These are phyloP conservation scores for Sanderia malayensis DNA, from an alignment of 30 jellyfish, hydroid and myxozoan species.

Conservation along the genomic window DNA sequence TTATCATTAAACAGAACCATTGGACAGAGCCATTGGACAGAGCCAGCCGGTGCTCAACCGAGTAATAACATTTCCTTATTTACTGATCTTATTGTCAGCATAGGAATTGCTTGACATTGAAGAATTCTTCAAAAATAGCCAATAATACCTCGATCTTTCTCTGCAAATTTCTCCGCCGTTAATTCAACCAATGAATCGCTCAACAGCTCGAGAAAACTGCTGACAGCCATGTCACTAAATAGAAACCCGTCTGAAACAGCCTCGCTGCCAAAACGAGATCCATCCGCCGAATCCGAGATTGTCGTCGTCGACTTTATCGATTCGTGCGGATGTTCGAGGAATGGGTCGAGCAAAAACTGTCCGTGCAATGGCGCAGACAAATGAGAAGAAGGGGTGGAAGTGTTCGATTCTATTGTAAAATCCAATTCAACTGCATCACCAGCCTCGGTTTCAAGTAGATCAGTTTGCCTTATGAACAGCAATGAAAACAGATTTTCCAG, in stretches of 20 bases:
- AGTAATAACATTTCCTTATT: too few species aligned
- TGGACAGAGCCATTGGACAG: too few species aligned
- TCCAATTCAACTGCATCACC: background rate
- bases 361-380: too few species aligned
- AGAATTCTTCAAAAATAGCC: too few species aligned
- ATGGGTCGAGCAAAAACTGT: too few species aligned
- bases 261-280: background rate
- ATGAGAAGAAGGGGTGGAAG: background rate
- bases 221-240: background rate
- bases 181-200: background rate
- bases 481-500: constrained; percentile 79
- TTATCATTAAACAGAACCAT: too few species aligned
- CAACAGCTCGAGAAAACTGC: background rate
- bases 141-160: background rate
- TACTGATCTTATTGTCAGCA: too few species aligned
- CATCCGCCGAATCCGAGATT: background rate
- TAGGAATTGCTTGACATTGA: too few species aligned
- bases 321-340: background rate
- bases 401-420: background rate
- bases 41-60: too few species aligned
- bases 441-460: constrained; percentile 18
- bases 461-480: constrained; percentile 55
- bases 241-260: background rate
- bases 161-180: constrained; percentile 4
- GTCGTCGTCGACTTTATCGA: background rate